Percentiles rank a stretch among this genome's conserved stretches.
Conservation (phyloP, 2,113 vertebrate species). For the Urocolius indicus region DNA sequence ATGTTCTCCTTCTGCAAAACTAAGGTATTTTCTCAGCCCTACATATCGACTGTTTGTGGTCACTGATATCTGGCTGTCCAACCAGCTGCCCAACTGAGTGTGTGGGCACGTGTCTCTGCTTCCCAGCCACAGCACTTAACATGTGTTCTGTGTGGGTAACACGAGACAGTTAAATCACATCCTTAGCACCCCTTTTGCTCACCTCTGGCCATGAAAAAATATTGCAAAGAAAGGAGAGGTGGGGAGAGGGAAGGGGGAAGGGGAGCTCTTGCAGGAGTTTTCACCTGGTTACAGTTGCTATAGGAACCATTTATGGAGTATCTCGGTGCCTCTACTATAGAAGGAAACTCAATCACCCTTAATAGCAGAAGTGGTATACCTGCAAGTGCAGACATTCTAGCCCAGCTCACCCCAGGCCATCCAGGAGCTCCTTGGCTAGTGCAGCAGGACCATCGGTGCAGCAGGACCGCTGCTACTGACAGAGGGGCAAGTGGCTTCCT, state of each 20-base stretch:
- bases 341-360: slow-evolving; percentile 19
- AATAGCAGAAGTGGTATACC: neutral
- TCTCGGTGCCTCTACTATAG: neutral
- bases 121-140: neutral
- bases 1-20: neutral
- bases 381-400: neutral
- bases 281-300: slow-evolving; percentile 74
- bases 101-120: fast-evolving
- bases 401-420: neutral
- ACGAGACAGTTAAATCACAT: neutral
- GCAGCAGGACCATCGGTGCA: neutral
- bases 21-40: neutral
- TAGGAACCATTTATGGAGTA: slow-evolving; percentile 59
- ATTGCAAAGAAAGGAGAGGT: slow-evolving; percentile 3
- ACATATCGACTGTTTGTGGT: fast-evolving
- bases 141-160: neutral
- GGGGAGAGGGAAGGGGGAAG: slow-evolving; percentile 18
- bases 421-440: fast-evolving
- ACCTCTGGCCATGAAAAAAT: neutral
- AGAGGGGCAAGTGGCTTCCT: neutral
- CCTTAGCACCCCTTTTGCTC: slow-evolving; percentile 11
- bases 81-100: fast-evolving
- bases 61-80: neutral
- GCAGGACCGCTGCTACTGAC: fast-evolving
- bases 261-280: slow-evolving; percentile 48